Conservation (phyloP, 2,113 vertebrate species). For the Ginglymostoma cirratum region DNA sequence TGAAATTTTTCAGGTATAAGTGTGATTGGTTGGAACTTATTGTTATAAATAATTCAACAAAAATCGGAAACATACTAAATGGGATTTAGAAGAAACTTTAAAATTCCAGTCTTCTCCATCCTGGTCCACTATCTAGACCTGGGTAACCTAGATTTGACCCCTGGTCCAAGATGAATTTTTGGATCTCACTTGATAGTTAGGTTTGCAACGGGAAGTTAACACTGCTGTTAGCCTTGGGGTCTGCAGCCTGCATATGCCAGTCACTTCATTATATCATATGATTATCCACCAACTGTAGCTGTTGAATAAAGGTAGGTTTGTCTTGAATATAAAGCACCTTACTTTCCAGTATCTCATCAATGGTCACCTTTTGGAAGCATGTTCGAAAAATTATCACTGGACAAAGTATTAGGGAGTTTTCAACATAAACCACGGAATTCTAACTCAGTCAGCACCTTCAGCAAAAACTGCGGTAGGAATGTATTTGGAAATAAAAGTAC, state of each 20-base stretch:
- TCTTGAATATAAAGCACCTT: neutral
- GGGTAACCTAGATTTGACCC: neutral
- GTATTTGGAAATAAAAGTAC: neutral
- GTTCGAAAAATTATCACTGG: neutral
- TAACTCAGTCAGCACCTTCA: neutral
- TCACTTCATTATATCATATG: neutral
- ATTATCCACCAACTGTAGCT: neutral
- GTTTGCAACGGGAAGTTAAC: neutral
- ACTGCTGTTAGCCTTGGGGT: neutral
- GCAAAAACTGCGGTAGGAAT: neutral
- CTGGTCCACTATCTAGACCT: neutral
- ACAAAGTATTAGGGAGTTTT: neutral
- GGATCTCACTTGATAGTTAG: neutral
- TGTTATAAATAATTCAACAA: neutral
- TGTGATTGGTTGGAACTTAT: neutral
- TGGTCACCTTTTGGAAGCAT: neutral
- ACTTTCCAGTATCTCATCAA: neutral
- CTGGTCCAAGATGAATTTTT: neutral
- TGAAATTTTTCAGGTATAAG: neutral
- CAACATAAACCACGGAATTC: neutral
- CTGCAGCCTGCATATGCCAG: neutral
- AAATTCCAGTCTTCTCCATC: neutral
- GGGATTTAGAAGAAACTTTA: neutral
- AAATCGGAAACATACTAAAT: neutral
- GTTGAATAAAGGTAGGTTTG: neutral